Conservation (phyloP, 2,888 invertebrate species). For the Epinotia ramella region DNA sequence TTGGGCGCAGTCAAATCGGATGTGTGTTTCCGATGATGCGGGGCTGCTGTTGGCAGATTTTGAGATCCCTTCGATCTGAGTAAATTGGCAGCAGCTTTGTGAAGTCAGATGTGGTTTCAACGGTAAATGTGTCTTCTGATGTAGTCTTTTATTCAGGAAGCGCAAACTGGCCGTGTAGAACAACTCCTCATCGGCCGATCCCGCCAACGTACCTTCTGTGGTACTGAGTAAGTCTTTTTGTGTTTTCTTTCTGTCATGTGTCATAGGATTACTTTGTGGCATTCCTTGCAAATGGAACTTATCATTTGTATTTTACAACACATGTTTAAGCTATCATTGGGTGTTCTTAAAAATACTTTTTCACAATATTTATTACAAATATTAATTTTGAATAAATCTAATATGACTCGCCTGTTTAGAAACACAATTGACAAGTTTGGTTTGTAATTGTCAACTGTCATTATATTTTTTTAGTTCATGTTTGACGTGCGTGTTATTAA, state of each 20-base stretch:
- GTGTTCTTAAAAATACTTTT: not conserved
- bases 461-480: conserved; percentile 17
- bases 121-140: conserved; percentile 59
- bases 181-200: conserved; percentile 64
- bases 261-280: conserved; percentile 58
- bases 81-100: conserved; percentile 65
- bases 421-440: conserved; percentile 11
- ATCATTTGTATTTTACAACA: conserved; percentile 50
- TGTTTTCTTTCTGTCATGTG: conserved; percentile 47
- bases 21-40: conserved; percentile 36
- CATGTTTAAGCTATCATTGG: conserved; percentile 58
- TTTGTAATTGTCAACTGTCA: conserved; percentile 19
- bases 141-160: conserved; percentile 71
- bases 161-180: conserved; percentile 75
- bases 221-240: conserved; percentile 47
- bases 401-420: not conserved
- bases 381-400: conserved; percentile 15
- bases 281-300: conserved; percentile 59
- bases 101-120: conserved; percentile 53
- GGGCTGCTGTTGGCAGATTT: conserved; percentile 34
- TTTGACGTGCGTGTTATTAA: not conserved
- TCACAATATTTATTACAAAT: conserved; percentile 18
- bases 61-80: conserved; percentile 33
- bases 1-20: conserved; percentile 26
- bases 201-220: conserved; percentile 53